Base-by-base conservation (phyloP, 2,113 vertebrate genomes). In the Xerus inauris region DNA sequence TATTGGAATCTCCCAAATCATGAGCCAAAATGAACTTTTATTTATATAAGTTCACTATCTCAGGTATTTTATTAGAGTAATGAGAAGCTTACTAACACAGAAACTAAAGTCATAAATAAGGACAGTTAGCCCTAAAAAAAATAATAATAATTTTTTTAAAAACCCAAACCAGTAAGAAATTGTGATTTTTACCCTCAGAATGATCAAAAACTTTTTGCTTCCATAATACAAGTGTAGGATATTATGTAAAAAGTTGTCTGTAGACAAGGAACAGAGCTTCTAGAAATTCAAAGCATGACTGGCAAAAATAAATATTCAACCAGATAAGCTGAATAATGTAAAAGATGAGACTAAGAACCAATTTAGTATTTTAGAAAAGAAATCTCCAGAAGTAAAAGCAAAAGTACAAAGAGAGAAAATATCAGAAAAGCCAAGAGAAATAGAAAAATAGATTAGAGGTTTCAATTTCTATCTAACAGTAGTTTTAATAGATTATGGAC, bases 231-330 rank as follows among this genome's bases (percentile, higher is more conserved):
- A 30, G 49, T 87, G 40, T 8, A 76, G 17, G 12, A 28, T 79
- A 47, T 24, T 65, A 30, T 40, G 30, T 57, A 13, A 84, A 96
- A 92, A 75, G 8, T 57, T 75, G 75, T 28, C 51, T 71, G 73
- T 87, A 72, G 75, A 90, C 4, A 87, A 88, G 72, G 93, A 87
- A 84, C 57, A 83, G 62, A 54, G 65, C 57, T 45, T 77, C 57
- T 89, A 93, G 71, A 90, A 67, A 71, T 57, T 94, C 77, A 65
- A 93, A 80, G 24, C n/a, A 77, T 69, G 75, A 71, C 30, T 62
- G 24, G 42, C 77, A 17, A 54, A 82, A 96, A 69, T 57, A 71
- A 90, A 89, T 87, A 54, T 86, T 47, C 49, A 77, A 0, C 72
- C 28, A 42, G 42, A 57, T 64, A 64, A 67, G 28, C 42, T 82